These are phyloP conservation scores for Leucozona laternaria DNA, from an alignment of 2,888 invertebrate genomes.

Conservation along the genomic window DNA sequence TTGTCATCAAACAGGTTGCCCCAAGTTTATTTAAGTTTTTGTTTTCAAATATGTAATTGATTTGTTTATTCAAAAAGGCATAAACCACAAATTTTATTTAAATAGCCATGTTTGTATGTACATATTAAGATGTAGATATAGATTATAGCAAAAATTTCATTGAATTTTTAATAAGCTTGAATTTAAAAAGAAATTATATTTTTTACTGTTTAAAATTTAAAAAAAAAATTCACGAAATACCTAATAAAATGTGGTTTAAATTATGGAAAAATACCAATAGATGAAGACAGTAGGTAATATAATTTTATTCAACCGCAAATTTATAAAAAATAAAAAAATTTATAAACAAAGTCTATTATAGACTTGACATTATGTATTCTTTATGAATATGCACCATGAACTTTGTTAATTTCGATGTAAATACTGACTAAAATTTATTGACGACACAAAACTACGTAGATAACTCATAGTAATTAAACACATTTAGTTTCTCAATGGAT, in stretches of 20 bases:
- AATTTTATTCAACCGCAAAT: slow-evolving; percentile 4
- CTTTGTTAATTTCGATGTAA: background rate
- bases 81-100: background rate
- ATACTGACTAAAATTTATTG: too few relatives aligned
- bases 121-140: background rate
- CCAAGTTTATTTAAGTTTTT: background rate
- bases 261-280: slow-evolving; percentile 6
- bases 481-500: too few relatives aligned
- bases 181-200: background rate
- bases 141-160: background rate
- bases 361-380: background rate
- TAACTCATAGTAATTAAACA: too few relatives aligned
- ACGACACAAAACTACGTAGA: too few relatives aligned
- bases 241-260: background rate
- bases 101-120: background rate
- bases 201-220: background rate
- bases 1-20: background rate
- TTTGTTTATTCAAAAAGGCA: background rate
- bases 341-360: background rate
- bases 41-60: background rate
- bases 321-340: background rate
- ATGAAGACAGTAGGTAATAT: background rate
- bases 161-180: background rate
- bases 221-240: background rate
- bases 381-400: background rate